Percentiles rank a stretch among this genome's conserved stretches.
Conservation (phyloP, 2,797 vertebrate species). For the Alca torda region DNA sequence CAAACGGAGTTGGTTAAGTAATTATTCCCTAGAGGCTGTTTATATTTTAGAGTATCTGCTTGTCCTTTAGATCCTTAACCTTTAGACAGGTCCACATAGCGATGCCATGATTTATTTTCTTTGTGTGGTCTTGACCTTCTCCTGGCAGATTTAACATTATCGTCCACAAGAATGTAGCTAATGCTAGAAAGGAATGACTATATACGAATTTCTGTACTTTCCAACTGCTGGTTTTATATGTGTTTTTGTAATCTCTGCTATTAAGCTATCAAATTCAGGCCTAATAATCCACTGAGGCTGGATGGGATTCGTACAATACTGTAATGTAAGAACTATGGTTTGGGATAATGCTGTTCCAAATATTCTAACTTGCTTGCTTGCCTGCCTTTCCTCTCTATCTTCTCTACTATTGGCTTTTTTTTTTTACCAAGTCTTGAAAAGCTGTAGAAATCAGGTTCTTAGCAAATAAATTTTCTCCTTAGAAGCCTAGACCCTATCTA, state of each 20-base stretch:
- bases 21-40: constrained; percentile 58
- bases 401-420: background rate
- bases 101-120: constrained; percentile 74
- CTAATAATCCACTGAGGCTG: constrained; percentile 60
- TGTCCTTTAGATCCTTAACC: constrained; percentile 75
- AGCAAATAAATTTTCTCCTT: background rate
- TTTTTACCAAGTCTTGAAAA: background rate
- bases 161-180: constrained; percentile 54
- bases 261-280: constrained; percentile 70
- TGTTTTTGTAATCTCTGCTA: constrained; percentile 61
- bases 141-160: constrained; percentile 57
- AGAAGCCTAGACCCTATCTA: background rate
- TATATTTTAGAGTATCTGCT: constrained; percentile 60
- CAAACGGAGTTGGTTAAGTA: constrained; percentile 49
- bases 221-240: constrained; percentile 9
- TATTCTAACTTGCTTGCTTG: constrained; percentile 43
- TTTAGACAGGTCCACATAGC: constrained; percentile 70
- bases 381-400: background rate
- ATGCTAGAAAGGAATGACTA: constrained; percentile 40
- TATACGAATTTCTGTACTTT: constrained; percentile 12
- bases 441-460: background rate
- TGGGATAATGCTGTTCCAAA: constrained; percentile 49
- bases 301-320: background rate
- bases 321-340: constrained; percentile 57
- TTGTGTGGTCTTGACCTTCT: constrained; percentile 77